These are phyloP conservation scores for Carposina sasakii DNA, from an alignment of 1,140 invertebrate genomes.

Conservation along the genomic window DNA sequence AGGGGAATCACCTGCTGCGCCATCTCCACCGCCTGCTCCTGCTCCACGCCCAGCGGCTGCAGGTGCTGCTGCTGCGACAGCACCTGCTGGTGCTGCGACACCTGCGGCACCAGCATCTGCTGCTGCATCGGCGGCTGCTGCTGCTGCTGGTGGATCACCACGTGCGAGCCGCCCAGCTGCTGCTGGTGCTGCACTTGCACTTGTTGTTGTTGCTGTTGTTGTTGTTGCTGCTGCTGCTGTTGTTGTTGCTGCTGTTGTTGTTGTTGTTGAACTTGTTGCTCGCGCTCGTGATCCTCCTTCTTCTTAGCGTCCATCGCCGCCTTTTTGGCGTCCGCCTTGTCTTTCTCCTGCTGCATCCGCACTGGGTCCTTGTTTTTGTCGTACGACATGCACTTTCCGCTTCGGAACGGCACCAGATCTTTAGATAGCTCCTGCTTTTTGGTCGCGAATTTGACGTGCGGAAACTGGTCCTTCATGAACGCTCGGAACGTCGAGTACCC, in stretches of 20 bases:
- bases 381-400: conserved; percentile 66
- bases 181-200: conserved; percentile 53
- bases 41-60: conserved; percentile 62
- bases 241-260: conserved; percentile 53
- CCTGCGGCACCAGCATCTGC: conserved; percentile 66
- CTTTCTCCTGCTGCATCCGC: conserved; percentile 65
- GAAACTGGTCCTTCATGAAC: conserved; percentile 87
- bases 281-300: conserved; percentile 58
- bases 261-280: conserved; percentile 58
- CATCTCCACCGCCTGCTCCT: conserved; percentile 73
- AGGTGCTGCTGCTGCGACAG: conserved; percentile 62
- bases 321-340: conserved; percentile 62
- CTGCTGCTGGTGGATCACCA: conserved; percentile 66
- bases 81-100: conserved; percentile 69
- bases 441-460: conserved; percentile 79
- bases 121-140: conserved; percentile 64
- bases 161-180: conserved; percentile 58
- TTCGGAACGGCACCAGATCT: conserved; percentile 67
- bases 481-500: conserved; percentile 85
- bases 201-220: conserved; percentile 46
- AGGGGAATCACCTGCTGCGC: conserved; percentile 76
- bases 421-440: conserved; percentile 77
- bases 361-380: conserved; percentile 69
- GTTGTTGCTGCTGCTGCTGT: conserved; percentile 54
- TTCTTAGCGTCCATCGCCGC: conserved; percentile 65